Percentiles rank a stretch among this genome's conserved stretches.
Conservation (phyloP, 2,113 vertebrate genomes). For the Macheiramphus alcinus region DNA sequence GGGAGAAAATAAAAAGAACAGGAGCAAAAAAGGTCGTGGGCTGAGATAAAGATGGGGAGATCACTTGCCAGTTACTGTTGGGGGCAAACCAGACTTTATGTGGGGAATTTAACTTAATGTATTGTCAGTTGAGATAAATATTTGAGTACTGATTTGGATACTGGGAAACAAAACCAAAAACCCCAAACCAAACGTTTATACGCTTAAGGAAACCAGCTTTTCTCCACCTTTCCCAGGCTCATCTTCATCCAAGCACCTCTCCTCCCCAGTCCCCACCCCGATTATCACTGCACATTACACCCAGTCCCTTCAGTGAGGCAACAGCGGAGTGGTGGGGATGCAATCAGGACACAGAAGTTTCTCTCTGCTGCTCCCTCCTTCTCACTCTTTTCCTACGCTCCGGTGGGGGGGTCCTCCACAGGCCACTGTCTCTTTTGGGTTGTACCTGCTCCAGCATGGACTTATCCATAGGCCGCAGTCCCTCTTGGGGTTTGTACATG, state of each 20-base stretch:
- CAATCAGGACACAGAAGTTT: background rate
- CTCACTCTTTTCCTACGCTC: background rate
- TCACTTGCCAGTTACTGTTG: background rate
- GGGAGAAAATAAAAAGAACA: background rate
- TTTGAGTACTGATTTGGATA: background rate
- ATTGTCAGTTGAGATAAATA: background rate
- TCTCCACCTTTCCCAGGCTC: background rate
- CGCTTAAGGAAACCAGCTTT: background rate
- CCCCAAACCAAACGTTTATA: background rate
- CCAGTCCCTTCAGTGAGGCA: background rate
- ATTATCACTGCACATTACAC: background rate
- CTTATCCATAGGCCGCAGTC: background rate
- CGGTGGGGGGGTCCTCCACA: background rate
- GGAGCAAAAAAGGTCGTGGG: background rate
- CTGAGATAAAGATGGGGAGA: background rate
- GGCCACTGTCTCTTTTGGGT: background rate
- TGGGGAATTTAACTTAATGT: background rate
- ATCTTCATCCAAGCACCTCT: background rate
- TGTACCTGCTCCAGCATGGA: background rate
- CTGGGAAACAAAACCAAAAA: background rate
- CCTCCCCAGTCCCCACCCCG: rapidly evolving
- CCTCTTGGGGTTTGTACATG: background rate
- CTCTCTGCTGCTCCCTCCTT: background rate
- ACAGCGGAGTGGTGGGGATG: rapidly evolving
- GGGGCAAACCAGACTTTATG: background rate